Conservation (phyloP, 2,113 vertebrate species). For the Oceanodroma tethys region DNA sequence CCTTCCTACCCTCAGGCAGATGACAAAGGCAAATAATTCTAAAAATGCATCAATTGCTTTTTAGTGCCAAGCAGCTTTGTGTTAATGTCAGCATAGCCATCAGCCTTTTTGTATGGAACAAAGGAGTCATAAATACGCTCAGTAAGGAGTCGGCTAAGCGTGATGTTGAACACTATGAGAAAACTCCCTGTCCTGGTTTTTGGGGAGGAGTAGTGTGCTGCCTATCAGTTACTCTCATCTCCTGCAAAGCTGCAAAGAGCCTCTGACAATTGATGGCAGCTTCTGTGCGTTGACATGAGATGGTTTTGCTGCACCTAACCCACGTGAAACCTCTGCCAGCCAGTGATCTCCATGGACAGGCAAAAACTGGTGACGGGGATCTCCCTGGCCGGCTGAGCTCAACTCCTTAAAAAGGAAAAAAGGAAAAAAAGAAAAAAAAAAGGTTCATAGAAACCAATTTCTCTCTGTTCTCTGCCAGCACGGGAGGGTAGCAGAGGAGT, state of each 20-base stretch:
- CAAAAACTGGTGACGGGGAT: not conserved
- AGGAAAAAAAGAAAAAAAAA: not conserved
- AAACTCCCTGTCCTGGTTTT: not conserved
- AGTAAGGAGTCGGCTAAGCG: not conserved
- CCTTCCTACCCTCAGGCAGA: too few species aligned
- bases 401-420: too few species aligned
- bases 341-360: not conserved
- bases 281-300: rapidly evolving
- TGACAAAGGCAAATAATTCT: slow-evolving; percentile 6
- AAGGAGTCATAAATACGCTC: not conserved
- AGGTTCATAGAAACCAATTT: rapidly evolving
- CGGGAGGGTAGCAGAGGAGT: not conserved
- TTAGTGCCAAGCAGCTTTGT: not conserved
- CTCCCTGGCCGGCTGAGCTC: not conserved
- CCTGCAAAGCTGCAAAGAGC: not conserved
- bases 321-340: not conserved
- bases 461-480: not conserved
- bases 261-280: not conserved
- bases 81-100: slow-evolving; percentile 17
- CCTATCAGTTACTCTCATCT: not conserved
- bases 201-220: not conserved
- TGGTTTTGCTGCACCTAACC: not conserved
- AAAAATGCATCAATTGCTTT: not conserved
- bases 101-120: not conserved
- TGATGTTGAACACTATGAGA: not conserved